Evolutionary conservation across 2,888 invertebrate genomes (phyloP), one percentile per base, ranked within the genome.

Genomic region (Dicyrtomina minuta): DNA sequence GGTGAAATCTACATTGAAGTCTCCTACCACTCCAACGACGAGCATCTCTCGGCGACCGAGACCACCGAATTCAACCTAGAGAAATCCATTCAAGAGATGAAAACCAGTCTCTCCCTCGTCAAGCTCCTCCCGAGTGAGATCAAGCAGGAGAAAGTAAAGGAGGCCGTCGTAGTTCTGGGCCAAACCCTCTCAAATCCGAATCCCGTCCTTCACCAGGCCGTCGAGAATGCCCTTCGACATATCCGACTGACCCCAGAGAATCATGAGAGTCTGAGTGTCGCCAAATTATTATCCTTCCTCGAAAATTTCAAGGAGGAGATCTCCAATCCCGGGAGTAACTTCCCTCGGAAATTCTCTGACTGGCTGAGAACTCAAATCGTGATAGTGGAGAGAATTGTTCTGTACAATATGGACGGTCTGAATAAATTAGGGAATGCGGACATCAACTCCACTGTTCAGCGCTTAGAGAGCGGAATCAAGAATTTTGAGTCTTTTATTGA

Each of bases 81-180:
- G 46, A 12, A 46, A 12, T 12, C 46, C 46, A n/a, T 46, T n/a
- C n/a, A n/a, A n/a, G 66, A 66, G 44, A 58, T 66, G 26, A 44
- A 58, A 24, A 24, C 66, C 2, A 43, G 56, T 26, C 43, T 66
- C 8, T 46, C 27, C 20, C 43, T 56, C n/a, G 41, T 44, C 13
- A 44, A 44, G 13, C 2, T 66, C 1, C 15, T 56, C 8, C 66
- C 65, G 4, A 65, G 53, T 53, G 51, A 24, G 8, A 20, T 22
- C 22, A 13, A 8, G 3, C 65, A 24, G 2, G 58, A 58, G 20
- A 41, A 56, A 41, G 22, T 66, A 5, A 58, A 5, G 2, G 66
- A 66, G 13, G 66, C 66, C 1, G 27, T 58, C 5, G 20, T 44
- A 1, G 22, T 66, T 41, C 24, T 66, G n/a, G 44, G 41, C 10